Base-by-base conservation (phyloP, 2,797 vertebrate species). In the Sebastes alutus region DNA sequence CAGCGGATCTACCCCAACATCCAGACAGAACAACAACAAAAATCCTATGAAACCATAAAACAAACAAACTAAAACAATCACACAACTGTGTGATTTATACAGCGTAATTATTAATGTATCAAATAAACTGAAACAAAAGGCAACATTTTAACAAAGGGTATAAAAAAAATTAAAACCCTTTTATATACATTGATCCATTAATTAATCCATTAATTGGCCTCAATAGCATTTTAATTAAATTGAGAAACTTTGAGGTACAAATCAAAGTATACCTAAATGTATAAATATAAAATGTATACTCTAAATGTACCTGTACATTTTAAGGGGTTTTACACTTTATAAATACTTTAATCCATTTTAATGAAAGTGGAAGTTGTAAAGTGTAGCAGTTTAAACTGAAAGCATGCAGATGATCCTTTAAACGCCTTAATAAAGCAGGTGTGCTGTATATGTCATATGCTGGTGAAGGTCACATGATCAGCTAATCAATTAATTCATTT, bases 241-340 rank as follows among this genome's bases (percentile, higher is more conserved):
- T 52, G 46, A n/a, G 18, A n/a, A 0, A 0, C 6, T 16, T 42
- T 42, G 38, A 42, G 38, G 38, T 42, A 42, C 0, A 42, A 16
- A 16, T 46, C 42, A 46, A 46, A 46, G 42, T 46, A 46, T 46
- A 52, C 16, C 46, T 52, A 46, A 46, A 46, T 18, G 42, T 46
- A 46, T 46, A 16, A 46, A 46, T 46, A 46, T 46, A 18, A 46
- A 46, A 46, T 46, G 14, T 46, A 16, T 46, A 16, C 42, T 46
- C 42, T 46, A 46, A 46, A 46, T 46, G 46, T 52, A 46, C 42
- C 42, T 20, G 20, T 52, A n/a, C 49, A 52, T 5, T 52, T 52
- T 49, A 52, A 22, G 49, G 49, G 49, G 49, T 52, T n/a, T 52
- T 10, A 52, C 20, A 52, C 0, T 46, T 46, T 49, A 49, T 0